A percentile compares a stretch with the other conserved stretches of the same genome.
These are phyloP conservation scores for Denticeps clupeoides DNA, from an alignment of 2,797 vertebrate species.

Conservation along the genomic window DNA sequence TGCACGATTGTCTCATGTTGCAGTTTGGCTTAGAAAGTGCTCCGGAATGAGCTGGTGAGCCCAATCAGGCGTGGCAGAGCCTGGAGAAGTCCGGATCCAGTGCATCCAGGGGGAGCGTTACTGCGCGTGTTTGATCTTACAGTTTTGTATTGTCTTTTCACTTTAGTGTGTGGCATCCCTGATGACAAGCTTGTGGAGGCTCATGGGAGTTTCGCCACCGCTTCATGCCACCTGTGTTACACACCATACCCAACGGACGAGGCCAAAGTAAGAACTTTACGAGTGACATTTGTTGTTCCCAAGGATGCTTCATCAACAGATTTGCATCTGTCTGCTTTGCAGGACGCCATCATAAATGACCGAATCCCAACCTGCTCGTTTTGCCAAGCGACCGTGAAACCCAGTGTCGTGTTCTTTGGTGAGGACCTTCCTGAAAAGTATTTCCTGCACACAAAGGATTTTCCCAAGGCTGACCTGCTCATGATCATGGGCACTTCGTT, in stretches of 20 bases:
- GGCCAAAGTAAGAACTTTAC: slow-evolving; percentile 53
- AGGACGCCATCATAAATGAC: slow-evolving; percentile 54
- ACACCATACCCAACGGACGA: slow-evolving; percentile 59
- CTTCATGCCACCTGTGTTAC: slow-evolving; percentile 70
- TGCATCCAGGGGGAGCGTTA: too few species aligned
- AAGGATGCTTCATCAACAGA: too few species aligned
- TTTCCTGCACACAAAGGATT: slow-evolving; percentile 59
- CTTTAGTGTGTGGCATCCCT: slow-evolving; percentile 56
- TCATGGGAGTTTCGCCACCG: slow-evolving; percentile 67
- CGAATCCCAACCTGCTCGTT: slow-evolving; percentile 55
- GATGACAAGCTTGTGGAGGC: slow-evolving; percentile 70
- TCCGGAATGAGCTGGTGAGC: too few species aligned
- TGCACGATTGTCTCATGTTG: too few species aligned
- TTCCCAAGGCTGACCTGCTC: slow-evolving; percentile 65
- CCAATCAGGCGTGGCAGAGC: too few species aligned
- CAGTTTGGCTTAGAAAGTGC: too few species aligned
- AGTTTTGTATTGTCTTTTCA: neutral
- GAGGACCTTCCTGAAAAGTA: slow-evolving; percentile 68
- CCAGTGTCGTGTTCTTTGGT: slow-evolving; percentile 68
- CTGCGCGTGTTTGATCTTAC: too few species aligned
- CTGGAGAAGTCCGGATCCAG: too few species aligned
- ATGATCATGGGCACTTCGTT: slow-evolving; percentile 70
- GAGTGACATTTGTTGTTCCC: neutral
- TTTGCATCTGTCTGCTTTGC: neutral
- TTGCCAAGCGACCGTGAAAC: slow-evolving; percentile 64